Base-by-base conservation (phyloP, 2,113 vertebrate genomes). In the Phyllopteryx taeniolatus region DNA sequence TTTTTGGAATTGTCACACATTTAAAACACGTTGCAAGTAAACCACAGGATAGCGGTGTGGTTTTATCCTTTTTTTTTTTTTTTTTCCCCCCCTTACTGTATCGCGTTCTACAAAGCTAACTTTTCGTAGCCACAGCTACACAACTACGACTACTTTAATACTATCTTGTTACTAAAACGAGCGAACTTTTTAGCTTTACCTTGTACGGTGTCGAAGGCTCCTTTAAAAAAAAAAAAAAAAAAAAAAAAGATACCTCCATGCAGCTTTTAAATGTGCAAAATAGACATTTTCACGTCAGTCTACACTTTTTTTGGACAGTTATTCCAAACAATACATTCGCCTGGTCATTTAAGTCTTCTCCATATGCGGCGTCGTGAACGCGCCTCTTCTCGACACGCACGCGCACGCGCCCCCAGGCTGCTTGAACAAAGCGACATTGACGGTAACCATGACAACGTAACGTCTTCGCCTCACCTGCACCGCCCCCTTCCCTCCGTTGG, bases 401-500 rank as follows among this genome's bases (percentile, higher is more conserved):
- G 33, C 75, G 79, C 79, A 75, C 77, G 74, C 70, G 2, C 49
- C 49, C 17, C 19, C 49, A 22, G 79, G 72, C 77, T 64, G 27
- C 10, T 70, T 76, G 67, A 77, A 91, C 92, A 91, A 91, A 91
- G 92, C 91, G 90, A 90, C 89, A 90, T 92, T 92, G 87, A 90
- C 5, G 9, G 92, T 93, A 87, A 80, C 92, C 89, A 92, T 93
- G 90, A 87, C 91, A 91, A 84, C 89, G 76, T 87, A 91, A 90
- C 90, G 89, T 89, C 79, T 85, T 61, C 7, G 31, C 3, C 53
- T 0, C 80, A 82, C 31, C 74, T 82, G 79, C 80, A 71, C 5
- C 10, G 7, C 67, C n/a, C 14, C 35, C 14, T 14, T 60, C 2
- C 13, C 27, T 2, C 27, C 31, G 59, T 61, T 81, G 68, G 46